Evolutionary conservation across 1,140 invertebrate genomes (phyloP), one percentile per base, ranked within the genome.

Genomic region (Trachymyrmex septentrionalis): DNA sequence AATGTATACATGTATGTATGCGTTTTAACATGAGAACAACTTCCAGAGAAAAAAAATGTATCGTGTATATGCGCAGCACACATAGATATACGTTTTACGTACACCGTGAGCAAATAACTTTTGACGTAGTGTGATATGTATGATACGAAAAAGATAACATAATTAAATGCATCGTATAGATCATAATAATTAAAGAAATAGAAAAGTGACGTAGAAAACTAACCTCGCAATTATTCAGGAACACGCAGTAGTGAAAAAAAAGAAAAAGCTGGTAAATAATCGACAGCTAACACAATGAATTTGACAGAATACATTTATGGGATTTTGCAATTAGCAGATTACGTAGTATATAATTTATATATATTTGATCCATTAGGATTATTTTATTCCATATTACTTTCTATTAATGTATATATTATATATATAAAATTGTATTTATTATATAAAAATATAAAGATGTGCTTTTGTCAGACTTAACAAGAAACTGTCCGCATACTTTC

Each of bases 201-300:
- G 91, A 87, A 95, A 95, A 93, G 94, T 95, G 91, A 95, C 93
- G 87, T 95, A 95, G 91, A 95, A 95, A 95, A 95, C 95, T 95
- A 91, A 95, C 95, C 95, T 95, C 94, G 90, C 90, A 94, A 93
- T 93, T 88, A 90, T 91, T 93, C 92, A 91, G 93, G 93, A 92
- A 84, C 93, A 92, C 90, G 91, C 91, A 93, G 90, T 92, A 91
- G 92, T 93, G 92, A 91, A 89, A 90, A 81, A 92, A 92, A 93
- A 93, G 88, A 93, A 93, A 94, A 93, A 88, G 82, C 91, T 93
- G 89, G 90, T 94, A 92, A 95, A 93, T 94, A 92, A 94, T 92
- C 72, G 86, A 86, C 85, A 34, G 59, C 63, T 64, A 86, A 88
- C 50, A 80, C 82, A 67, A 73, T 87, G 75, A 63, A 24, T 77